Evolutionary conservation across 2,888 invertebrate species (phyloP), one percentile per base, ranked within the genome.

Genomic region (Amorpha juglandis): DNA sequence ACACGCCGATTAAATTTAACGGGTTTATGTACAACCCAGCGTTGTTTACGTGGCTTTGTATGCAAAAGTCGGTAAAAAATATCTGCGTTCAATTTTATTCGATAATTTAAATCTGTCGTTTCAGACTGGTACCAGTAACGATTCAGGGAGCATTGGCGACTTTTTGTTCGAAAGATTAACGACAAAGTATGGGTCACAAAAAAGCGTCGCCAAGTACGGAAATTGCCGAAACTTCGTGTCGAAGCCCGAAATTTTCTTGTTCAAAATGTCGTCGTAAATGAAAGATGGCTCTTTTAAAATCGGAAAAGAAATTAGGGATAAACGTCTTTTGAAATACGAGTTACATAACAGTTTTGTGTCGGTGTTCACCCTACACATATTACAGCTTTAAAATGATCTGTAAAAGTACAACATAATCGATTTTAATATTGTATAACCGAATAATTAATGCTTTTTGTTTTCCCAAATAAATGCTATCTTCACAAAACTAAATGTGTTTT

Each of bases 201-300:
- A 79, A 91, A 89, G 79, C 86, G 86, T 80, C 87, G 84, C 86
- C 83, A 87, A 90, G 87, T 89, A 84, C 88, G 90, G 89, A 90
- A 91, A 92, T 92, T 91, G 88, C 91, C 90, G 86, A 91, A 92
- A 91, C 88, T 92, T 92, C 87, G 88, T 90, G 91, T 92, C 89
- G 88, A 90, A 89, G 83, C 82, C 87, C 87, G 86, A 91, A 90
- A 90, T 89, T 90, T 91, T 89, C 91, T 91, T 91, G 91, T 91
- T 91, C 90, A 86, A 88, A 92, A 90, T 88, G 90, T 91, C 90
- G 88, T 87, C 91, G 90, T 91, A 91, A 91, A 91, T 91, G 91
- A 92, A 90, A 91, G 90, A 92, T 92, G 89, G 89, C 86, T 90
- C 89, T 91, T 91, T 91, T 90, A 88, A 89, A 90, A 92, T 90